Percentiles rank a stretch among this genome's conserved stretches.
These are phyloP conservation scores for Idaea straminata DNA, from an alignment of 2,888 invertebrate species.

Conservation along the genomic window DNA sequence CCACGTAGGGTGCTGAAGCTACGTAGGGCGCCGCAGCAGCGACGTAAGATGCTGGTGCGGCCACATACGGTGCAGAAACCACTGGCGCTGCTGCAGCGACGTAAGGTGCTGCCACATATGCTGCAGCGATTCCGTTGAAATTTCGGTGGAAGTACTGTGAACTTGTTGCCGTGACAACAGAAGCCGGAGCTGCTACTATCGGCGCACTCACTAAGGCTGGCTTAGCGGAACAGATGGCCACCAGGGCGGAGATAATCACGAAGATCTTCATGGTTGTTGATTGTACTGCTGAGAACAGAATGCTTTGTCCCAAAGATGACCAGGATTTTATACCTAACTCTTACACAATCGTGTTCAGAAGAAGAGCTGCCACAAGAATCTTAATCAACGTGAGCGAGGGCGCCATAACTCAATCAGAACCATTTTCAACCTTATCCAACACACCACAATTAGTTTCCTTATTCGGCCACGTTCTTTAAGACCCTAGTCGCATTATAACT, in stretches of 20 bases:
- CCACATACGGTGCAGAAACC: conserved; percentile 22
- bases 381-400: neutral
- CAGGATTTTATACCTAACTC: neutral
- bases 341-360: neutral
- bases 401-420: neutral
- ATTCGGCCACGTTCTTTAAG: neutral
- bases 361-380: neutral
- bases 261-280: neutral
- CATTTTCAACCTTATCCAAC: neutral
- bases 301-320: neutral
- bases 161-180: conserved; percentile 83
- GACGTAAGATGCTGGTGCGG: neutral
- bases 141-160: conserved; percentile 84
- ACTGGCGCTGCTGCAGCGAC: conserved; percentile 45
- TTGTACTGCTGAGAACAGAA: neutral
- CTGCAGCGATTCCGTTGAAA: conserved; percentile 76
- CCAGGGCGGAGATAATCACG: neutral
- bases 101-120: conserved; percentile 67
- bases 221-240: neutral
- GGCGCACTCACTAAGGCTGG: neutral
- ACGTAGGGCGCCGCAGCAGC: neutral
- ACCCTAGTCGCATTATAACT: neutral
- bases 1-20: neutral
- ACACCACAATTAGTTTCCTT: neutral
- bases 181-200: conserved; percentile 66